phyloP scores from a whole-genome alignment of 2,888 invertebrate genomes.

The Phaonia tiefii region DNA sequence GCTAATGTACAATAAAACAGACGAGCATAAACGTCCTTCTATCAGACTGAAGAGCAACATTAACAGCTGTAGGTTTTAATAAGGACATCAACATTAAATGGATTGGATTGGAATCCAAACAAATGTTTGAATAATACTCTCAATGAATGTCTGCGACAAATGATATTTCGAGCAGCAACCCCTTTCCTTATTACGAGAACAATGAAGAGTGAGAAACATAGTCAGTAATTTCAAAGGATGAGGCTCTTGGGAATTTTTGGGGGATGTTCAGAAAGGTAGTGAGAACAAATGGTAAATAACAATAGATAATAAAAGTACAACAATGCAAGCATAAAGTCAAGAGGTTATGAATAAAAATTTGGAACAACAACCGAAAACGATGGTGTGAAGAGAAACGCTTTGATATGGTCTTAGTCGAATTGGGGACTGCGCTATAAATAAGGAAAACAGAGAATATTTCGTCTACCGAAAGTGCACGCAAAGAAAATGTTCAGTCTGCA shows the following conservation, averaged over 20 bases:
- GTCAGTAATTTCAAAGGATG: background rate
- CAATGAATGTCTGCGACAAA: conserved; percentile 30
- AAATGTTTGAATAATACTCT: conserved; percentile 37
- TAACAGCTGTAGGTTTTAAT: conserved; percentile 66
- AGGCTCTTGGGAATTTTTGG: background rate
- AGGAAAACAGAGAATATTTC: too few species aligned
- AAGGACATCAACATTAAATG: conserved; percentile 11
- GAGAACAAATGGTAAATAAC: background rate
- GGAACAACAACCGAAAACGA: conserved; percentile 17
- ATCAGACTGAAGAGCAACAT: conserved; percentile 48
- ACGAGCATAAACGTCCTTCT: conserved; percentile 64
- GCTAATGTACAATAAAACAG: conserved; percentile 45
- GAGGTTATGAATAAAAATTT: conserved; percentile 76
- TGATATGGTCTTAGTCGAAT: background rate
- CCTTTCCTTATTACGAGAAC: too few species aligned
- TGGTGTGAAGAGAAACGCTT: conserved; percentile 40
- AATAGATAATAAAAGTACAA: conserved; percentile 31
- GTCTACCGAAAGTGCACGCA: too few species aligned
- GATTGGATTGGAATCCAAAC: conserved; percentile 23
- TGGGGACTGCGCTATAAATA: too few species aligned
- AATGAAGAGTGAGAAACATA: background rate
- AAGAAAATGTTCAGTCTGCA: too few species aligned
- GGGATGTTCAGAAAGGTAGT: background rate
- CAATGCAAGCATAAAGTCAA: conserved; percentile 72
- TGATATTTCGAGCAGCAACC: background rate